Conservation (phyloP, 2,113 vertebrate genomes). For the Uria lomvia region DNA sequence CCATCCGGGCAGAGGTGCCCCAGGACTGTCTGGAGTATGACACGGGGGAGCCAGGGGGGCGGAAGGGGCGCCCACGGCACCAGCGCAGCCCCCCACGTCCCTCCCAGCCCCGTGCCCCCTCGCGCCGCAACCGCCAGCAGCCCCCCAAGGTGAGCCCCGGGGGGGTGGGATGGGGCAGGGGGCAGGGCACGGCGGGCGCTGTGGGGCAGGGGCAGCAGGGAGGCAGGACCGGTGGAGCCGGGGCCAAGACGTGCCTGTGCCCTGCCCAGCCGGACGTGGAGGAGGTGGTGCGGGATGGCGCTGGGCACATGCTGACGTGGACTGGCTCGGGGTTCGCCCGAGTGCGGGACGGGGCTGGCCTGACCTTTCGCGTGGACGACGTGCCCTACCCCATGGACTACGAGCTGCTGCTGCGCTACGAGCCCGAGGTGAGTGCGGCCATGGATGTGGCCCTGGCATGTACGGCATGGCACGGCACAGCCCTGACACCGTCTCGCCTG, state of each 20-base stretch:
- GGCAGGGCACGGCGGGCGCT: background rate
- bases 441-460: fast-evolving
- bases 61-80: conserved; percentile 68
- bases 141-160: conserved; percentile 73
- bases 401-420: conserved; percentile 84
- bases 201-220: fast-evolving
- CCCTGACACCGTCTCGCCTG: background rate
- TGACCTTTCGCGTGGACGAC: conserved; percentile 80
- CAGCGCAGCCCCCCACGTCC: conserved; percentile 41
- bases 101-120: conserved; percentile 63
- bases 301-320: conserved; percentile 77
- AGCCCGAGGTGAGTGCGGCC: conserved; percentile 75
- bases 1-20: conserved; percentile 68
- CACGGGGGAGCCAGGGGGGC: conserved; percentile 54
- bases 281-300: conserved; percentile 57
- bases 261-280: conserved; percentile 76
- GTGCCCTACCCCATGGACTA: conserved; percentile 86
- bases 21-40: conserved; percentile 78
- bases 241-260: background rate
- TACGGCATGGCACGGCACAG: fast-evolving
- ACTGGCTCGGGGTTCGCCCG: conserved; percentile 80
- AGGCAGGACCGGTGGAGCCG: background rate
- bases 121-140: conserved; percentile 72
- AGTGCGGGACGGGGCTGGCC: conserved; percentile 81
- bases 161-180: background rate